phyloP scores from a whole-genome alignment of 92 coral and sea anemone genomes.

The Paragorgia papillata region DNA sequence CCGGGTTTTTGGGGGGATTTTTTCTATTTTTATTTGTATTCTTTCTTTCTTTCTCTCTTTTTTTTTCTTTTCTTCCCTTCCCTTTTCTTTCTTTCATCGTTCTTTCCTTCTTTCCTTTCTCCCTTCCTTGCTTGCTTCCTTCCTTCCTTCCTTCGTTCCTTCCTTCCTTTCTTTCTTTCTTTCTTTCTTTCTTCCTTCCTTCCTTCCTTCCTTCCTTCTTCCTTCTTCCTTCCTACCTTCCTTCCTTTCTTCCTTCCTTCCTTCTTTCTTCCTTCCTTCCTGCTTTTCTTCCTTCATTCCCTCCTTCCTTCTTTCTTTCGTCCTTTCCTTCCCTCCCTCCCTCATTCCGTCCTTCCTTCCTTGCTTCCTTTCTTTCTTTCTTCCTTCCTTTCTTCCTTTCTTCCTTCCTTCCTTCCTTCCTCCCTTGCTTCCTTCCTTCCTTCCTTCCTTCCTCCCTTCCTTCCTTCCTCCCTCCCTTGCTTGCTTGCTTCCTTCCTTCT shows the following conservation, averaged over 20 bases:
- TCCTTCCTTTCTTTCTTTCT: slow-evolving; percentile 11
- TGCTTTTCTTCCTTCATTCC: background rate
- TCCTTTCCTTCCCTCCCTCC: background rate
- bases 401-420: slow-evolving; percentile 7
- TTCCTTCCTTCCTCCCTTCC: slow-evolving; percentile 23
- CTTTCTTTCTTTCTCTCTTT: background rate
- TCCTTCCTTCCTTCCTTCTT: slow-evolving; percentile 21
- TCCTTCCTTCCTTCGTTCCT: background rate
- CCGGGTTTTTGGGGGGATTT: too few species aligned
- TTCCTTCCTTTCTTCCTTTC: background rate
- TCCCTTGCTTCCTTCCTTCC: slow-evolving; percentile 21
- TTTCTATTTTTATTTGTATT: background rate
- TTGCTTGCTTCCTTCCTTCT: slow-evolving; percentile 2
- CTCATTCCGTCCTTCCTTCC: slow-evolving; percentile 13
- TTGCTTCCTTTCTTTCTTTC: background rate
- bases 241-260: slow-evolving; percentile 11
- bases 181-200: slow-evolving; percentile 26
- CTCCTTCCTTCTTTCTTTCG: background rate
- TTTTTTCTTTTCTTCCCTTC: background rate
- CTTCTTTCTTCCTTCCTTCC: background rate
- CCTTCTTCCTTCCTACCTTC: background rate
- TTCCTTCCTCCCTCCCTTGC: slow-evolving; percentile 2
- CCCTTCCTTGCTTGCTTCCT: background rate
- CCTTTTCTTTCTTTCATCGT: background rate
- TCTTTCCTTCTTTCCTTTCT: background rate